These are phyloP conservation scores for Caenorhabditis japonica DNA, from an alignment of 2,888 invertebrate genomes.

Conservation along the genomic window DNA sequence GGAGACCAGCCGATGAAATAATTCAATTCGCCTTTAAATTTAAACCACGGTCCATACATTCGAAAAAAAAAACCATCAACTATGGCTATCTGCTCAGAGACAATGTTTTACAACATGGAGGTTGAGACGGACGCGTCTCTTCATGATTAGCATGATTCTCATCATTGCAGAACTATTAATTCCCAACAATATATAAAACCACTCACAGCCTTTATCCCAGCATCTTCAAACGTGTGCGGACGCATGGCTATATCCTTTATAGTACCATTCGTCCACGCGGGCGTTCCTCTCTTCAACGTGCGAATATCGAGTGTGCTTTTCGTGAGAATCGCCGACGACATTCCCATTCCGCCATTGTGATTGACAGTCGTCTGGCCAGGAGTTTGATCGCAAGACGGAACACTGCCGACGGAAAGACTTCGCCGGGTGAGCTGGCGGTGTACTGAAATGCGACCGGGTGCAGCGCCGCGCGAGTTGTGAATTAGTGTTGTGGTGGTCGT, in stretches of 20 bases:
- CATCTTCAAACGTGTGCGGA: slow-evolving; percentile 43
- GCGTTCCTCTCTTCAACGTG: slow-evolving; percentile 28
- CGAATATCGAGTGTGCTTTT: slow-evolving; percentile 51
- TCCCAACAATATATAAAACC: too few species aligned
- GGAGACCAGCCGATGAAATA: too few species aligned
- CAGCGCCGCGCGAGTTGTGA: slow-evolving; percentile 5
- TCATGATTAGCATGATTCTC: slow-evolving; percentile 51
- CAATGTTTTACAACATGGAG: slow-evolving; percentile 25
- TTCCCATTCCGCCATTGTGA: slow-evolving; percentile 17
- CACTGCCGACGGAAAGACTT: slow-evolving; percentile 41
- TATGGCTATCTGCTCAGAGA: slow-evolving; percentile 8
- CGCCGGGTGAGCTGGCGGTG: slow-evolving; percentile 33
- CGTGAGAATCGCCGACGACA: slow-evolving; percentile 31
- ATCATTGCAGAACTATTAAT: neutral
- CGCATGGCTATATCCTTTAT: slow-evolving; percentile 37
- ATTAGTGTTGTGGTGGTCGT: slow-evolving; percentile 38
- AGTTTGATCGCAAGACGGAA: slow-evolving; percentile 41
- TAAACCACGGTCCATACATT: too few species aligned
- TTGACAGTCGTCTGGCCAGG: slow-evolving; percentile 15
- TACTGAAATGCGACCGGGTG: slow-evolving; percentile 6
- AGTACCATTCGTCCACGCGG: slow-evolving; percentile 44
- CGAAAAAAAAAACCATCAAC: too few species aligned
- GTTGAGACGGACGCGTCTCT: slow-evolving; percentile 36
- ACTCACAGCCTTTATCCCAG: slow-evolving; percentile 47
- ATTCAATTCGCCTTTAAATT: too few species aligned